Conservation (phyloP, 2,888 invertebrate genomes). For the Ectropis crepuscularia region DNA sequence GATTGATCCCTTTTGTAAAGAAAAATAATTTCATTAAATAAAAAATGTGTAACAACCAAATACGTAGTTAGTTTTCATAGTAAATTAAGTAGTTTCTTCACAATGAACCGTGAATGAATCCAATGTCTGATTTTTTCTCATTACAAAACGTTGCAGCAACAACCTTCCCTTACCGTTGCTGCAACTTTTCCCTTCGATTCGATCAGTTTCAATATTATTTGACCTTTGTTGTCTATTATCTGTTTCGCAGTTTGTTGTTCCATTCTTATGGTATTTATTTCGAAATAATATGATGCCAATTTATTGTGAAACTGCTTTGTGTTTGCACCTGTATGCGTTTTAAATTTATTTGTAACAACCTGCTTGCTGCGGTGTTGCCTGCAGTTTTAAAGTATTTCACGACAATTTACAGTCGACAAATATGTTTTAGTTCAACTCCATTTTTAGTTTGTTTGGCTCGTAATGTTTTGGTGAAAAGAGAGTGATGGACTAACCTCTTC, state of each 20-base stretch:
- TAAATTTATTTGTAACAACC: background rate
- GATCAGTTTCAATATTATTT: conserved; percentile 56
- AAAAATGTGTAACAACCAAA: no score
- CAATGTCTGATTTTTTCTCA: conserved; percentile 11
- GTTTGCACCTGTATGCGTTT: conserved; percentile 9
- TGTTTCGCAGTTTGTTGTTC: conserved; percentile 63
- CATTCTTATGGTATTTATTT: conserved; percentile 55
- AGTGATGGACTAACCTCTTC: no score
- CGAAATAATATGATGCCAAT: conserved; percentile 45
- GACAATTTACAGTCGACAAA: no score
- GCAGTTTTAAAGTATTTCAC: no score
- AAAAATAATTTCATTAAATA: no score
- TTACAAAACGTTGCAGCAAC: conserved; percentile 26
- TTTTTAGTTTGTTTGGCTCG: no score
- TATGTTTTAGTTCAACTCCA: no score
- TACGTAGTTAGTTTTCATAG: no score
- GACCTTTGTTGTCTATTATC: conserved; percentile 65
- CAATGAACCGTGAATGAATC: background rate
- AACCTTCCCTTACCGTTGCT: conserved; percentile 30
- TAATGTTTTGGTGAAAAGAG: no score
- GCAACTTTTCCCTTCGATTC: conserved; percentile 45
- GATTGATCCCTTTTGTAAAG: no score
- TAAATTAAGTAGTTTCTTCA: no score
- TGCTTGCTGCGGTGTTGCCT: no score
- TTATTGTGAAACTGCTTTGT: conserved; percentile 43